Evolutionary conservation across 2,113 vertebrate species (phyloP), one percentile per base, ranked within the genome.

Genomic region (Manacus vitellinus): DNA sequence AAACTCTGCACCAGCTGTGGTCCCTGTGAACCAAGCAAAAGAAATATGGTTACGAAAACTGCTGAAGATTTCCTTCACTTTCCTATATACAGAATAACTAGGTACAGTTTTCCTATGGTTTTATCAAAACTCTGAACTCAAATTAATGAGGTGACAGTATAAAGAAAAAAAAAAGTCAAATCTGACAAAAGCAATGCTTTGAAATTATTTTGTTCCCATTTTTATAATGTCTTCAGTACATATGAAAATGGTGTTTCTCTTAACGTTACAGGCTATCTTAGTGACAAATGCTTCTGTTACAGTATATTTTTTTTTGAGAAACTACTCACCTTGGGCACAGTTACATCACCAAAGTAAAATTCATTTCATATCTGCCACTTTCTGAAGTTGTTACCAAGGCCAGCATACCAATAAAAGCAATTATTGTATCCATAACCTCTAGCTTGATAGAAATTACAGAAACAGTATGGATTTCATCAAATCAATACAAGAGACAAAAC

Each of bases 1-100:
- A 99, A 98, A 58, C 98, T 98, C 54, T 99, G 99, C 79, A 99
- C 98, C 75, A 99, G 96, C 95, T 99, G 98, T 14, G 99, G 99
- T 66, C 99, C 98, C 99, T 99, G 93, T 35, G 58, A 95, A 94
- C 18, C 25, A 67, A 95, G 35, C 20, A 90, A 52, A 94, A 89
- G 28, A 10, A 83, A 94, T 62, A 85, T 2, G 21, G 8, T 78
- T 82, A 79, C 1, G 75, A 47, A 89, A 62, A 44, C 14, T 31
- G 43, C 25, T 75, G 55, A 37, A 10, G 23, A 74, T 88, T 89
- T 55, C 43, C 12, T 39, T 59, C 47, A 67, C 18, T 62, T 72
- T 5, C 7, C 47, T 41, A 77, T 5, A 37, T 14, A 39, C 25
- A 80, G 8, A 58, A 24, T 24, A 89, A 72, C 18, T 15, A 78